phyloP scores from a whole-genome alignment of 2,888 invertebrate genomes.

The Heteropelma amictum region DNA sequence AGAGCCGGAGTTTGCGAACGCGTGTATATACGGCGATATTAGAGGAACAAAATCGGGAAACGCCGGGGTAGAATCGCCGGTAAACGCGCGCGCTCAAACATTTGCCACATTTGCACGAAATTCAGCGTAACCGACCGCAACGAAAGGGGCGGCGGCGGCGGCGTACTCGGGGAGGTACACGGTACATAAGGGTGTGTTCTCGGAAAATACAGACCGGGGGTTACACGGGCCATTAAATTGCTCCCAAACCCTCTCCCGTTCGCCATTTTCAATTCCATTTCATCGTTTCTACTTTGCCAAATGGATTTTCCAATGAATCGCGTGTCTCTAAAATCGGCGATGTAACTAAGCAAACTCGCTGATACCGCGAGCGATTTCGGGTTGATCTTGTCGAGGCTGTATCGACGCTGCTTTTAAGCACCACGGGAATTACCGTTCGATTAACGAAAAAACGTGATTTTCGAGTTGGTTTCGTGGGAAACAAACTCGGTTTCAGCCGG shows the following conservation, averaged over 20 bases:
- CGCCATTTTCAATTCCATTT: constrained; percentile 33
- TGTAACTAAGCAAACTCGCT: too few relatives aligned
- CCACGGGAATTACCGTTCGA: too few relatives aligned
- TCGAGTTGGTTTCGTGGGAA: too few relatives aligned
- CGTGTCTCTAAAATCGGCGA: constrained; percentile 14
- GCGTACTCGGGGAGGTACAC: neutral
- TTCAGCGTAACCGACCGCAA: constrained; percentile 39
- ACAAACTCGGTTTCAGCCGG: too few relatives aligned
- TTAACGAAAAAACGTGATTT: too few relatives aligned
- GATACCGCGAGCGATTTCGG: too few relatives aligned
- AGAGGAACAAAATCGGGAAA: constrained; percentile 33
- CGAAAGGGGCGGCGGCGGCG: constrained; percentile 8
- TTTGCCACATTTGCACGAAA: constrained; percentile 46
- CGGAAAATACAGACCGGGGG: too few relatives aligned
- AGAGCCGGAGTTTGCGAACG: neutral
- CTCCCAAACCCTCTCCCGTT: neutral
- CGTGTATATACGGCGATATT: constrained; percentile 16
- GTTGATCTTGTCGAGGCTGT: too few relatives aligned
- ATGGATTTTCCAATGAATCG: constrained; percentile 23
- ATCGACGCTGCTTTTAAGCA: too few relatives aligned
- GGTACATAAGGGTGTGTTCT: constrained; percentile 1
- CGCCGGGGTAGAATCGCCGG: constrained; percentile 15
- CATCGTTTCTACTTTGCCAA: constrained; percentile 18
- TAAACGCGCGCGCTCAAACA: constrained; percentile 37
- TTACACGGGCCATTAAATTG: constrained; percentile 39